Conservation (phyloP, 2,797 vertebrate species). For the Smutsia gigantea region DNA sequence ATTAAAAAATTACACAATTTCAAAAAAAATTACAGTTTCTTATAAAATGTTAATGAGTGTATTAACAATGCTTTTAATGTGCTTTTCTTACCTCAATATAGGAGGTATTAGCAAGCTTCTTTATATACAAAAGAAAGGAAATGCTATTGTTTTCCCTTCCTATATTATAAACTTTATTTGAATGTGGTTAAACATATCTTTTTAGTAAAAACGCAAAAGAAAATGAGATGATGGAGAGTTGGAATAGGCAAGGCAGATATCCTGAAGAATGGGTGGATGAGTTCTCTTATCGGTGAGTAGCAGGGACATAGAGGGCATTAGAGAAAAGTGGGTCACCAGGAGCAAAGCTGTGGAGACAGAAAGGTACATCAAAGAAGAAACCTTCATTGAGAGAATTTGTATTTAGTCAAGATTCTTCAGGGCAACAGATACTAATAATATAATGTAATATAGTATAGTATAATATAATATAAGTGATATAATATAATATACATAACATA, state of each 20-base stretch:
- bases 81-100: not conserved
- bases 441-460: not conserved
- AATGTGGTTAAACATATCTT: not conserved
- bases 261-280: not conserved
- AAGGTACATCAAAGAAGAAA: not conserved
- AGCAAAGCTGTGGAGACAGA: not conserved
- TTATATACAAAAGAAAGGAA: slow-evolving; percentile 10
- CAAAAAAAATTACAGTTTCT: no score
- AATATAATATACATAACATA: not conserved
- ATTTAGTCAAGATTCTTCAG: slow-evolving; percentile 12
- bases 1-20: not conserved
- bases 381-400: slow-evolving; percentile 27
- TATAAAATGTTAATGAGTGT: not conserved
- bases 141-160: not conserved
- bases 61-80: not conserved
- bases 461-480: not conserved
- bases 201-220: not conserved
- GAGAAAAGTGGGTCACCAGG: not conserved
- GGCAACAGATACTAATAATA: not conserved
- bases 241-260: not conserved
- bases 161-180: slow-evolving; percentile 40
- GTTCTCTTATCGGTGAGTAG: not conserved
- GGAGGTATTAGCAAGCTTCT: not conserved
- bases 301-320: not conserved
- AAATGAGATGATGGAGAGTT: not conserved